Evolutionary conservation across 2,888 invertebrate genomes (phyloP).

Genomic region (Lysandra coridon): DNA sequence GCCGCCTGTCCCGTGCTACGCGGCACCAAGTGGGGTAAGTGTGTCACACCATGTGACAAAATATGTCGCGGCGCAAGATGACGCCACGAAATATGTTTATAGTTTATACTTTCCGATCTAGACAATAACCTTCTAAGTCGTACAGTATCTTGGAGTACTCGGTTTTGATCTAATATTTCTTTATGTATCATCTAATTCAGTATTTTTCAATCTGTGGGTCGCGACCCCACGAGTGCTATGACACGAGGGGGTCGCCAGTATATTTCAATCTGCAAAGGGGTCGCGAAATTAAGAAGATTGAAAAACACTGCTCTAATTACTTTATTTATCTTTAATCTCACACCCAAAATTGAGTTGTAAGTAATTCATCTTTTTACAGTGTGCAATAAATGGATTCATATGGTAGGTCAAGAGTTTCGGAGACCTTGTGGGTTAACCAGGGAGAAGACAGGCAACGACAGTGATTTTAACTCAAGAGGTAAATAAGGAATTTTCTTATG

Average conservation of each 20-base stretch:
- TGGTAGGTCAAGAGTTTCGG: slow-evolving; percentile 92
- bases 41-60: neutral
- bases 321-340: too few species aligned
- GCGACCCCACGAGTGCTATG: too few species aligned
- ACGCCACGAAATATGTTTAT: neutral
- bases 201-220: too few species aligned
- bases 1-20: slow-evolving; percentile 74
- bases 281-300: too few species aligned
- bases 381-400: slow-evolving; percentile 96
- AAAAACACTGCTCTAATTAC: too few species aligned
- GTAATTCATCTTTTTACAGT: slow-evolving; percentile 75
- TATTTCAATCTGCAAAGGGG: too few species aligned
- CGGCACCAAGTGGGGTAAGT: slow-evolving; percentile 96
- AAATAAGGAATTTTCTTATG: neutral
- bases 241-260: too few species aligned
- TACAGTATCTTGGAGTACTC: too few species aligned
- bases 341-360: neutral
- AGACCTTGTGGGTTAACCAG: slow-evolving; percentile 82
- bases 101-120: too few species aligned
- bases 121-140: too few species aligned
- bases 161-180: too few species aligned
- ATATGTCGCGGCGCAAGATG: neutral
- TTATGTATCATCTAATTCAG: too few species aligned
- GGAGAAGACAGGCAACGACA: slow-evolving; percentile 57
- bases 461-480: neutral